Base-by-base conservation (phyloP, 2,888 invertebrate genomes). In the Leistus spinibarbis region DNA sequence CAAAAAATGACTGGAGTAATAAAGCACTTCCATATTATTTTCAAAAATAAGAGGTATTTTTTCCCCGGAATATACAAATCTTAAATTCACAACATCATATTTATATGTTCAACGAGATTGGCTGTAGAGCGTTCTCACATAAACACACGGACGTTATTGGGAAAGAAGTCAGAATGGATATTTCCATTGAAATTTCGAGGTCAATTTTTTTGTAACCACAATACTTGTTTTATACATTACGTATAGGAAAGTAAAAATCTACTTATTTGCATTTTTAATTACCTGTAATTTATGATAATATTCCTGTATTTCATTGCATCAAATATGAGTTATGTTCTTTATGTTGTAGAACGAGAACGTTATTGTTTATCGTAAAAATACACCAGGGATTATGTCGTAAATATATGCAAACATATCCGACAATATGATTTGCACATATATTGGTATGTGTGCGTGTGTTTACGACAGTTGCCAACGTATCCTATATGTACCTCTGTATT, bases 351-450 rank as follows among this genome's bases (percentile, higher is more conserved):
- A 40, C 40, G 13, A 40, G 40, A 40, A 40, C 40, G 40, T 40
- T 40, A 40, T 40, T 40, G 40, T 40, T 40, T 40, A 5, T 7
- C 40, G 40, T 40, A 40, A 40, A 40, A 40, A 40, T 40, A 40
- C 40, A 5, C 40, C 40, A 40, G 7, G 40, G 40, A 40, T 40
- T 40, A 40, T 40, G 40, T 40, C 40, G 40, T 40, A 40, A 40
- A 40, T 40, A 40, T 40, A 40, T 40, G 24, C 62, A 19, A 62
- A 62, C 62, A n/a, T 20, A 22, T 62, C 62, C 62, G 62, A 62
- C 62, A 62, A n/a, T 62, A 23, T 62, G 62, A 62, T 62, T 62
- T 62, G 62, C 19, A 24, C 22, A 40, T 40, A 40, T 40, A 16
- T 13, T 19, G n/a, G 24, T 62, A 10, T n/a, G 22, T 23, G 24